Conservation (phyloP, 2,797 vertebrate species). For the Phalloptychus januarius region DNA sequence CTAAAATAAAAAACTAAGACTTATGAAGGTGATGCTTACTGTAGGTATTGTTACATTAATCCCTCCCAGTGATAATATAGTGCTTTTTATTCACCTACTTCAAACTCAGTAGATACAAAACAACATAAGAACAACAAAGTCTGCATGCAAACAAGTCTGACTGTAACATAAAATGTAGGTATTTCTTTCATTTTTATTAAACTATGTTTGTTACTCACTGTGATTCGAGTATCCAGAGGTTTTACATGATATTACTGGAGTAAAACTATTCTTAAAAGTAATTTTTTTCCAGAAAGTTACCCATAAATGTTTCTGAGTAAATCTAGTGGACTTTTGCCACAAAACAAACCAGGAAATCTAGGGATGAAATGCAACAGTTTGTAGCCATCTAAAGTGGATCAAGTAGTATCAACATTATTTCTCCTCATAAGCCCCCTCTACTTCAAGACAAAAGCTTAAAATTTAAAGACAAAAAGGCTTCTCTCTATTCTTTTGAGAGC, state of each 20-base stretch:
- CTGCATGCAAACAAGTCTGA: no score
- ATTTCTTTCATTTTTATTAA: no score
- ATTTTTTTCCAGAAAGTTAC: not conserved
- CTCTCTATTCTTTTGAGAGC: constrained; percentile 5
- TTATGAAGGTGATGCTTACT: no score
- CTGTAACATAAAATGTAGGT: no score
- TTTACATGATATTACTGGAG: not conserved
- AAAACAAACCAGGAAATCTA: constrained; percentile 7
- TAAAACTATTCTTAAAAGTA: not conserved
- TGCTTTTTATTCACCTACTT: no score
- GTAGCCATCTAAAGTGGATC: constrained; percentile 48
- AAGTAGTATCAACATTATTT: constrained; percentile 43
- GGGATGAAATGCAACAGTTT: constrained; percentile 25
- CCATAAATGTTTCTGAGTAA: not conserved
- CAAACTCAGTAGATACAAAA: no score
- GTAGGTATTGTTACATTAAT: no score
- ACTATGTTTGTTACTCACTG: not conserved
- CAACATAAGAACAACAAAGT: no score
- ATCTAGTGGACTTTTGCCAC: not conserved
- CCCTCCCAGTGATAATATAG: no score
- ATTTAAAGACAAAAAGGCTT: constrained; percentile 23
- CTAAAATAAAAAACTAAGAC: no score
- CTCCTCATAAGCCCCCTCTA: constrained; percentile 36
- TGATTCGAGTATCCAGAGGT: not conserved
- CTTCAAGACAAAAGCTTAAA: constrained; percentile 35